Evolutionary conservation across 2,888 invertebrate species (phyloP), one percentile per base, ranked within the genome.

Genomic region (Eledone cirrhosa): DNA sequence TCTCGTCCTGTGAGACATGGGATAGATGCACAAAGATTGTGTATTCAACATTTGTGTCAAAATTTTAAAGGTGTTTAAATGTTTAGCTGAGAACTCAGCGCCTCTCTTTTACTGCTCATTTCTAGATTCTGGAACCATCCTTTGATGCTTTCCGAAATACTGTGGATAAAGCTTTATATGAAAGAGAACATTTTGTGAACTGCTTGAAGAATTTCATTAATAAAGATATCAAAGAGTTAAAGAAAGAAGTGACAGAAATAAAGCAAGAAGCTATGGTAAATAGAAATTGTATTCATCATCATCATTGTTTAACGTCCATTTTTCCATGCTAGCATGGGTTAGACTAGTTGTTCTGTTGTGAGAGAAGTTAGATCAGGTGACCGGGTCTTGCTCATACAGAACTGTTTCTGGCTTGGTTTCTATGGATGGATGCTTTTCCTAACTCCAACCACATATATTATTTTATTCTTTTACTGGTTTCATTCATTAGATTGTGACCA

Each of bases 171-270:
- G 92, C 93, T 76, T 89, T 94, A 8, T 94, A 94, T 80, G 94
- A 94, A 48, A 93, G 94, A 59, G 92, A 93, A 22, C 11, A 41
- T 41, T 41, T 41, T 11, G 11, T 41, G 8, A 93, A 93, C 78
- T 92, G 95, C 59, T 93, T 95, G 8, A 92, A 93, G 13, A 91
- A 93, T 86, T 94, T 96, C 84, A 93, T 96, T 83, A 94, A 94
- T 80, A 94, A 93, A 81, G 96, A 96, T 86, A 94, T 96, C 65
- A 93, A 93, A 87, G 91, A 92, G 0, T 92, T 96, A 24, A 94
- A 94, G 86, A 92, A 93, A 41, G 94, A 94, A 83, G 93, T 95
- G 81, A 94, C 94, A 78, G 92, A 92, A 72, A 93, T 96, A 65
- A 93, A 94, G 84, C 93, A 94, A 22, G 94, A 95, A 90, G 93